Percentiles rank a stretch among this genome's conserved stretches.
phyloP scores from a whole-genome alignment of 2,888 invertebrate species.

The Gastrophysa polygoni region DNA sequence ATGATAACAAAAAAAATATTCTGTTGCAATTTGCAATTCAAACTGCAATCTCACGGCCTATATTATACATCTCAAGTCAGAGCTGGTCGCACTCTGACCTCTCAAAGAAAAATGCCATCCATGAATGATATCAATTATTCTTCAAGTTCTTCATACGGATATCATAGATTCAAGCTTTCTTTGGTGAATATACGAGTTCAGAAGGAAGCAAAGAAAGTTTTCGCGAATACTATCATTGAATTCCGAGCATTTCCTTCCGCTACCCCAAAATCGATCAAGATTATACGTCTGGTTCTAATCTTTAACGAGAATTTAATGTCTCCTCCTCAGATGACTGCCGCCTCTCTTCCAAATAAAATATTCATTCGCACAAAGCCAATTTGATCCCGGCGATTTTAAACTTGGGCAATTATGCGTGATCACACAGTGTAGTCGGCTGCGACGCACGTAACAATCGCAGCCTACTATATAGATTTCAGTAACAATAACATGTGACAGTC shows the following conservation, averaged over 20 bases:
- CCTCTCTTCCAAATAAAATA: constrained; percentile 51
- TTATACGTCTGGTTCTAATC: constrained; percentile 40
- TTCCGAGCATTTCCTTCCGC: neutral
- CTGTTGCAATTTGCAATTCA: too few relatives aligned
- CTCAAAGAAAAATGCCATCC: too few relatives aligned
- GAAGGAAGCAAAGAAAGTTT: too few relatives aligned
- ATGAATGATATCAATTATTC: too few relatives aligned
- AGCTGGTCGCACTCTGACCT: too few relatives aligned
- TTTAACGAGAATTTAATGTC: constrained; percentile 55
- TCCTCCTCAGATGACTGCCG: constrained; percentile 49
- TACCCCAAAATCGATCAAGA: neutral
- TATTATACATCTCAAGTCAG: too few relatives aligned
- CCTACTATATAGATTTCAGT: constrained; percentile 55
- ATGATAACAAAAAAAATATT: too few relatives aligned
- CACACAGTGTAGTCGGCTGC: constrained; percentile 51
- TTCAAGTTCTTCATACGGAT: too few relatives aligned
- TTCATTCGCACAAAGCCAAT: constrained; percentile 58
- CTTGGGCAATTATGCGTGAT: constrained; percentile 58
- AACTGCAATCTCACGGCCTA: too few relatives aligned
- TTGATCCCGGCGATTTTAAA: constrained; percentile 55
- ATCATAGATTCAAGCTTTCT: too few relatives aligned
- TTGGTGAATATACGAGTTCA: too few relatives aligned
- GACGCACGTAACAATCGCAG: constrained; percentile 53
- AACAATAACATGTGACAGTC: constrained; percentile 59
- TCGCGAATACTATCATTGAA: neutral